Conservation (phyloP, 2,113 vertebrate genomes). For the Macaca nemestrina region DNA sequence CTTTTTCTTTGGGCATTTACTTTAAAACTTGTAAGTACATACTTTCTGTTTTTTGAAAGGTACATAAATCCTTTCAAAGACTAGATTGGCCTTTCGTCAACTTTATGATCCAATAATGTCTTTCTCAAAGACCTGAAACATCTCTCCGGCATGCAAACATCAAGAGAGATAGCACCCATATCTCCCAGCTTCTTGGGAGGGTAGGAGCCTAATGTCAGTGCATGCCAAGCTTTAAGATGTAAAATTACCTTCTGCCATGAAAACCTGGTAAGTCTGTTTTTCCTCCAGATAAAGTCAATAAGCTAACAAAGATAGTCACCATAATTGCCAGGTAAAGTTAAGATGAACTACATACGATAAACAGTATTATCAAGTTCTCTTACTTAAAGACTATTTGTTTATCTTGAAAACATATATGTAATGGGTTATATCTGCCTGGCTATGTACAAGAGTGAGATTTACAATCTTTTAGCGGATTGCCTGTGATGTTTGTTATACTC, state of each 20-base stretch:
- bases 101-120: not conserved
- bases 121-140: not conserved
- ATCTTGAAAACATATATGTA: not conserved
- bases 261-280: not conserved
- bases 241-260: not conserved
- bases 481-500: not conserved
- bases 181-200: not conserved
- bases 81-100: not conserved
- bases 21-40: not conserved
- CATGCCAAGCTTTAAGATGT: not conserved
- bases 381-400: not conserved
- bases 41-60: not conserved
- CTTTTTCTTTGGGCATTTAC: not conserved
- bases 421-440: not conserved
- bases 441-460: not conserved
- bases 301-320: not conserved
- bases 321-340: not conserved
- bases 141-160: not conserved
- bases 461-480: not conserved
- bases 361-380: not conserved
- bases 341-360: not conserved
- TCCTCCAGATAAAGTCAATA: not conserved
- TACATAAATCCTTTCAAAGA: not conserved
- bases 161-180: not conserved
- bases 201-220: not conserved